Evolutionary conservation across 2,113 vertebrate species (phyloP).

Genomic region (Albula goreensis): DNA sequence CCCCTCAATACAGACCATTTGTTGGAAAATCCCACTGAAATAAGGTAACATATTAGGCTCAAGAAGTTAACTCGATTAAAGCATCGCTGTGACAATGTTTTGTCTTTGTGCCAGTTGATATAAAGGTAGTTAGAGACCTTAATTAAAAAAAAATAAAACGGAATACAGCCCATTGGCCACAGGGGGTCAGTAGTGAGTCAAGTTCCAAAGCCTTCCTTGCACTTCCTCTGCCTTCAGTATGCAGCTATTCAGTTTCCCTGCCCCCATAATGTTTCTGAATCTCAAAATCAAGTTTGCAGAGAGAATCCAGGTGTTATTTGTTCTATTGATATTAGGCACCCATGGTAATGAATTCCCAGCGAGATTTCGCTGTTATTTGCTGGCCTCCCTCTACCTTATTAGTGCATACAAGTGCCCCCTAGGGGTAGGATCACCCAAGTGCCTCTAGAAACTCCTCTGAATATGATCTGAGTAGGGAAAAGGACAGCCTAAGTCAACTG

Average conservation of each 20-base stretch:
- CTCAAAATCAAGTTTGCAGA: background rate
- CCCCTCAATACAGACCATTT: background rate
- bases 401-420: slow-evolving; percentile 7
- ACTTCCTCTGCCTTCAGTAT: background rate
- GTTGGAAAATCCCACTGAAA: background rate
- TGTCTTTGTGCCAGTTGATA: no score
- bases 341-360: background rate
- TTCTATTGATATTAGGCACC: background rate
- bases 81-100: no score
- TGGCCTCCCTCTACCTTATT: background rate
- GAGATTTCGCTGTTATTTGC: background rate
- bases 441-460: no score
- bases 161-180: background rate
- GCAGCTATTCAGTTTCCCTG: background rate
- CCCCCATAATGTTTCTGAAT: background rate
- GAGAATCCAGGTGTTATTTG: background rate
- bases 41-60: background rate
- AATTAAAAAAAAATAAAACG: no score
- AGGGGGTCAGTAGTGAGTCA: slow-evolving; percentile 27
- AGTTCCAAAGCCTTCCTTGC: background rate
- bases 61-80: no score
- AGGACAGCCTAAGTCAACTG: no score
- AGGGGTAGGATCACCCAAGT: slow-evolving; percentile 21
- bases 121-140: no score
- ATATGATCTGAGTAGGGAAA: no score